These are phyloP conservation scores for Nothocercus julius DNA, from an alignment of 2,113 vertebrate species.

Conservation along the genomic window DNA sequence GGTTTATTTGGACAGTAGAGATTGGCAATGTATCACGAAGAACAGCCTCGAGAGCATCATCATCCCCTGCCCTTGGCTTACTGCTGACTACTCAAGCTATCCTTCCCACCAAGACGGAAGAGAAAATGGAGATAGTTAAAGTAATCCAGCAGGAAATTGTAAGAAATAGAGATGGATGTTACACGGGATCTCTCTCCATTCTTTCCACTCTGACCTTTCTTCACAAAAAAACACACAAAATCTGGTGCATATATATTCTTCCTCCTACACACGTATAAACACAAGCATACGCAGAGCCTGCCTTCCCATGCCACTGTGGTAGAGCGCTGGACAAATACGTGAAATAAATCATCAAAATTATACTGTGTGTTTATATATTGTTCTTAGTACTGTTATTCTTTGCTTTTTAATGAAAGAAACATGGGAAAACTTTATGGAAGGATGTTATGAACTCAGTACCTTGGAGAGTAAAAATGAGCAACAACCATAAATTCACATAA, in stretches of 20 bases:
- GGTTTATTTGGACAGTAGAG: not conserved
- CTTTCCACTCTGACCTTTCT: constrained; percentile 18
- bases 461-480: not conserved
- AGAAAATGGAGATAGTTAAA: constrained; percentile 29
- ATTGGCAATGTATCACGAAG: not conserved
- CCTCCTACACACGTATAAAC: not conserved
- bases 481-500: not conserved
- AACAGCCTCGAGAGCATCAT: not conserved
- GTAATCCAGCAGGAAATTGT: constrained; percentile 53
- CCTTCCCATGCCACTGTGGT: not conserved
- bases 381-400: not conserved
- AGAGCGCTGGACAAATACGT: not conserved
- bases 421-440: not conserved
- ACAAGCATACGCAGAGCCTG: not conserved
- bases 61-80: not conserved
- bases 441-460: not conserved
- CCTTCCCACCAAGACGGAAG: not conserved
- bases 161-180: constrained; percentile 40
- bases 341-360: not conserved
- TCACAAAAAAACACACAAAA: constrained; percentile 16
- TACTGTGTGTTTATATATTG: not conserved
- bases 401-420: not conserved
- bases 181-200: not conserved
- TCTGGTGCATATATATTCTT: not conserved
- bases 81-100: not conserved